Evolutionary conservation across 1,140 invertebrate species (phyloP).

Genomic region (Matsumurasca onukii): DNA sequence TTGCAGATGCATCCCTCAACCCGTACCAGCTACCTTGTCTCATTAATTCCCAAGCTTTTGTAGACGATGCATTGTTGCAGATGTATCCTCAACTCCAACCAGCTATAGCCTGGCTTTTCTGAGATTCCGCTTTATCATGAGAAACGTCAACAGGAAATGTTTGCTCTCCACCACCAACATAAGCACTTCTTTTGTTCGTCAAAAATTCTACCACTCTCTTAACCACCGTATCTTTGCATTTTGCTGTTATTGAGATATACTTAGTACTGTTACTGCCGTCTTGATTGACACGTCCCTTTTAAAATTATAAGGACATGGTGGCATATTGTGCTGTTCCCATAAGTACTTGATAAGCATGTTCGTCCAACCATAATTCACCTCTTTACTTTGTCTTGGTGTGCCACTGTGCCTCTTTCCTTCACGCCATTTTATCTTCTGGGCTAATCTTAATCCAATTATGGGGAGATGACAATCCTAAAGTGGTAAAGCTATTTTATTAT

Average conservation of each 20-base stretch:
- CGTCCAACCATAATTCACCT: background rate
- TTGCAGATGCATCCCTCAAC: no score
- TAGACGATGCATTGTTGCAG: no score
- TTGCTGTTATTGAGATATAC: background rate
- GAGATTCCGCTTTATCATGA: background rate
- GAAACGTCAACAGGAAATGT: background rate
- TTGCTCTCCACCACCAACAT: background rate
- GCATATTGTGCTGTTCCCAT: conserved; percentile 10
- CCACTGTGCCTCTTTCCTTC: no score
- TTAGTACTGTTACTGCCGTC: background rate
- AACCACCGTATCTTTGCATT: background rate
- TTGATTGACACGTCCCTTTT: background rate
- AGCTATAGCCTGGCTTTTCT: background rate
- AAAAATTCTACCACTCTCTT: background rate
- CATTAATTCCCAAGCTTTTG: no score
- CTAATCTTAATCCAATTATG: no score
- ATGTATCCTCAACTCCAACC: no score
- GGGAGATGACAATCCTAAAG: no score
- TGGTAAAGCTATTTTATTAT: no score
- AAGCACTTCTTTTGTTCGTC: background rate
- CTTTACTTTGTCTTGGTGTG: no score
- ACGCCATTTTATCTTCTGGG: no score
- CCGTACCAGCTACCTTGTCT: no score
- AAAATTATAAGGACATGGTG: background rate
- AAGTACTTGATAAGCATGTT: background rate